Conservation (phyloP, 2,888 invertebrate species). For the Cheilosia impressa region DNA sequence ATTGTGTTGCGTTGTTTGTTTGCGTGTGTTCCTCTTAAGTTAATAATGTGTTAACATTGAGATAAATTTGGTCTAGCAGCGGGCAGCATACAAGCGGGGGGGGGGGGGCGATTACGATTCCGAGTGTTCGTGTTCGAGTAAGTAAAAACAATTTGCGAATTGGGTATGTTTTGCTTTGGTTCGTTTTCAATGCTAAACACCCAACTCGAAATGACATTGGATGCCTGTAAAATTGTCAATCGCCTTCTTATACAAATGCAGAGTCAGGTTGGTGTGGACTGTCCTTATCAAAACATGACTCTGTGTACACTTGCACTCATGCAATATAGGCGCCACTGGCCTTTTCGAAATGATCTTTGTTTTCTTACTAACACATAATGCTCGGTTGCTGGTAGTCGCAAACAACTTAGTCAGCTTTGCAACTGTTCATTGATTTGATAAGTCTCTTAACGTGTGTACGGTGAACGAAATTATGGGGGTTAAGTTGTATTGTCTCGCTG, state of each 20-base stretch:
- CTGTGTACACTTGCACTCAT: background rate
- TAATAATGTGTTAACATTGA: conserved; percentile 67
- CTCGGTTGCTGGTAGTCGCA: background rate
- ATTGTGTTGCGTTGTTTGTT: conserved; percentile 37
- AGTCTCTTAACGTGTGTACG: background rate
- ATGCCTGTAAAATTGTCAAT: conserved; percentile 1
- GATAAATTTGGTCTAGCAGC: conserved; percentile 41
- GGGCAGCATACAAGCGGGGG: background rate
- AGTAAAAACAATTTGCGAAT: conserved; percentile 38
- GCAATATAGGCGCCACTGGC: background rate
- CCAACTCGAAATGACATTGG: conserved; percentile 53
- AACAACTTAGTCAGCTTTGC: conserved; percentile 33
- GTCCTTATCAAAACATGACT: background rate
- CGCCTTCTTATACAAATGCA: background rate
- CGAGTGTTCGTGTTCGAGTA: conserved; percentile 10
- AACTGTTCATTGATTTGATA: conserved; percentile 33
- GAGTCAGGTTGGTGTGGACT: background rate
- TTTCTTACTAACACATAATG: background rate
- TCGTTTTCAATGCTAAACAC: conserved; percentile 41
- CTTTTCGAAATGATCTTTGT: conserved; percentile 17
- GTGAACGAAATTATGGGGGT: background rate
- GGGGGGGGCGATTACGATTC: background rate
- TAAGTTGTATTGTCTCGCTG: background rate
- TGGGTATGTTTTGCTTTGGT: conserved; percentile 29
- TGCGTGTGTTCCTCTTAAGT: conserved; percentile 49